Conservation (phyloP, 2,113 vertebrate species). For the Acrocephalus arundinaceus region DNA sequence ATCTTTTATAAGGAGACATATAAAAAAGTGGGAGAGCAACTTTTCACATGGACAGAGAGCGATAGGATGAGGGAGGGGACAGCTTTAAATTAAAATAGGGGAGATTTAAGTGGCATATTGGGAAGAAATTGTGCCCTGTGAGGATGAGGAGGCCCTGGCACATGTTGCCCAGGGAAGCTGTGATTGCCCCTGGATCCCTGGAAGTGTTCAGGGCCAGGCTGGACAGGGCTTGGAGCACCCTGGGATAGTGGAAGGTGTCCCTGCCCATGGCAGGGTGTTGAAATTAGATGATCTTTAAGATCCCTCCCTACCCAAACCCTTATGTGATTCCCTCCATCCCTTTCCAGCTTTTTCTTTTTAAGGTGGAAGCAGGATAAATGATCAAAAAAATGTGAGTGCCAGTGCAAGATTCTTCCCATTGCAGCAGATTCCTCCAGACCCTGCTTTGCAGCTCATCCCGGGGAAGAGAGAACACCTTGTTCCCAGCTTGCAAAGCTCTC, state of each 20-base stretch:
- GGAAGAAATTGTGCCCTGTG: neutral
- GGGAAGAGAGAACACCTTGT: slow-evolving; percentile 6
- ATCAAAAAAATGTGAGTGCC: neutral
- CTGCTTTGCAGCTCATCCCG: neutral
- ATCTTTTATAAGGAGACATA: neutral
- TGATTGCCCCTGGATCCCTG: neutral
- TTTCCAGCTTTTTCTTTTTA: neutral
- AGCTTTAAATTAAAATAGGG: neutral
- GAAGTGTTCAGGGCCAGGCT: accelerated
- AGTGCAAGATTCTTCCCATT: neutral
- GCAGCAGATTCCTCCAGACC: neutral
- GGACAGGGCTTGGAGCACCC: accelerated
- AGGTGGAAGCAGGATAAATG: neutral
- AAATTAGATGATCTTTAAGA: neutral
- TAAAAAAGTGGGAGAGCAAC: neutral
- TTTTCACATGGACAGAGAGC: neutral
- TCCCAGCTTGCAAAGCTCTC: neutral
- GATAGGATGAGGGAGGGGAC: too few relatives aligned
- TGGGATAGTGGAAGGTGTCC: neutral
- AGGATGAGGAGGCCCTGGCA: neutral
- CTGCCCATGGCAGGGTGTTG: neutral
- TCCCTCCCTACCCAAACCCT: neutral
- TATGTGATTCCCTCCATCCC: neutral
- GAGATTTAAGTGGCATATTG: neutral
- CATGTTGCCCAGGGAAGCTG: neutral